phyloP scores from a whole-genome alignment of 2,113 vertebrate genomes.

The Pangasianodon hypophthalmus region DNA sequence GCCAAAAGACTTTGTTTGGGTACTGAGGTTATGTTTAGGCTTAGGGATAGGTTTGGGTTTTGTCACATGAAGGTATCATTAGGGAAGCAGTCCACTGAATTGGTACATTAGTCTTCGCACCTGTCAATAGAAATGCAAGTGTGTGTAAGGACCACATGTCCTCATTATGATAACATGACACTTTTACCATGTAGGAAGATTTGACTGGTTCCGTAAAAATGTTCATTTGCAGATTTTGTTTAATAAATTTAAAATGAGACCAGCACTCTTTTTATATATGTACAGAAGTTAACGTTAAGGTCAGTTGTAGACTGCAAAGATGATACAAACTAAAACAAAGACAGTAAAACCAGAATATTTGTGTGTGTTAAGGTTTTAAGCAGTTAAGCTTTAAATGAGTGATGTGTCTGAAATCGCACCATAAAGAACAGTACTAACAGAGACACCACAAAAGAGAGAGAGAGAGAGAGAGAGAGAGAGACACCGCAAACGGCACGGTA shows the following conservation, averaged over 20 bases:
- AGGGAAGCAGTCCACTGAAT: neutral
- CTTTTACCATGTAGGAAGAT: neutral
- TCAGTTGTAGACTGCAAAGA: neutral
- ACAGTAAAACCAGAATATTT: neutral
- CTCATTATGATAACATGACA: neutral
- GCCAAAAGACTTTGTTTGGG: neutral
- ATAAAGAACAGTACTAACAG: neutral
- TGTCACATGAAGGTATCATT: neutral
- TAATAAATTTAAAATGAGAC: neutral
- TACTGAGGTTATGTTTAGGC: neutral
- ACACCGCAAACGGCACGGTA: no score
- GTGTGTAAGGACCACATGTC: neutral
- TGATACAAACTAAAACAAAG: neutral
- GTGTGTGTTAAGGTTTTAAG: neutral
- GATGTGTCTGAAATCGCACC: neutral
- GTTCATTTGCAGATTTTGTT: neutral
- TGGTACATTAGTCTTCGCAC: neutral
- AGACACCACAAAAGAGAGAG: neutral
- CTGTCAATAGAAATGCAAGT: neutral
- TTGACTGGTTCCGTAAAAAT: neutral
- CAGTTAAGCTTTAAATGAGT: neutral
- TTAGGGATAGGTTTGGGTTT: neutral
- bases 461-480: no score
- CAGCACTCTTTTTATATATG: neutral
- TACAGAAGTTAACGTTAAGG: neutral